Percentiles rank a stretch among this genome's conserved stretches.
phyloP scores from a whole-genome alignment of 1,140 invertebrate species.

The Nephotettix cincticeps region DNA sequence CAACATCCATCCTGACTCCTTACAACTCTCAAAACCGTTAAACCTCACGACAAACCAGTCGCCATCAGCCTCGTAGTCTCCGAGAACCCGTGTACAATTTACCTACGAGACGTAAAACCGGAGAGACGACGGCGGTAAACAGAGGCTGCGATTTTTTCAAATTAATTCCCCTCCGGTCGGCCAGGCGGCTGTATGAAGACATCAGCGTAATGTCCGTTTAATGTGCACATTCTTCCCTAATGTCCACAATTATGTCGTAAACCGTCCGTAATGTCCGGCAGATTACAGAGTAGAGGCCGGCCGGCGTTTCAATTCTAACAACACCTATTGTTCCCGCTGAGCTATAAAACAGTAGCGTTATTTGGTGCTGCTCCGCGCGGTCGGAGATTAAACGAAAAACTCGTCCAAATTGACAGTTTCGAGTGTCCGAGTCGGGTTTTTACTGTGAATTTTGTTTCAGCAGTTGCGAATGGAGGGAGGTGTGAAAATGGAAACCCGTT shows the following conservation, averaged over 20 bases:
- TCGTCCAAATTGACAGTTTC: conserved; percentile 16
- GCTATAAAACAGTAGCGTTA: conserved; percentile 12
- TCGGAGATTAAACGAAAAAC: conserved; percentile 9
- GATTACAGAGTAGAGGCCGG: conserved; percentile 2
- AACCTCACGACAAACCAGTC: too few relatives aligned
- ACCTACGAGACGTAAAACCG: too few relatives aligned
- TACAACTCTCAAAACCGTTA: too few relatives aligned
- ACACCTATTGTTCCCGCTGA: conserved; percentile 1
- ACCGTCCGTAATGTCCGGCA: not conserved
- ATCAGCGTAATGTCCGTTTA: conserved; percentile 20
- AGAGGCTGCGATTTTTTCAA: too few relatives aligned
- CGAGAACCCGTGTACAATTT: too few relatives aligned
- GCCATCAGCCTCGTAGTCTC: too few relatives aligned
- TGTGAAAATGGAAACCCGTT: too few relatives aligned
- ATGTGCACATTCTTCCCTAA: conserved; percentile 19
- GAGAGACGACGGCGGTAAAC: too few relatives aligned
- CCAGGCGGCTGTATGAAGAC: conserved; percentile 1
- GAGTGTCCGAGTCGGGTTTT: not conserved
- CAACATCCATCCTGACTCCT: too few relatives aligned
- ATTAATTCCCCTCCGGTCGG: not conserved
- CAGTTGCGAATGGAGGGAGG: too few relatives aligned
- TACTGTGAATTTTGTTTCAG: too few relatives aligned
- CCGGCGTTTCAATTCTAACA: conserved; percentile 13
- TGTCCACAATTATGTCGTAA: conserved; percentile 17
- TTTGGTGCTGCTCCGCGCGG: not conserved